Conservation (phyloP, 1,140 invertebrate species). For the Drosophila mauritiana region DNA sequence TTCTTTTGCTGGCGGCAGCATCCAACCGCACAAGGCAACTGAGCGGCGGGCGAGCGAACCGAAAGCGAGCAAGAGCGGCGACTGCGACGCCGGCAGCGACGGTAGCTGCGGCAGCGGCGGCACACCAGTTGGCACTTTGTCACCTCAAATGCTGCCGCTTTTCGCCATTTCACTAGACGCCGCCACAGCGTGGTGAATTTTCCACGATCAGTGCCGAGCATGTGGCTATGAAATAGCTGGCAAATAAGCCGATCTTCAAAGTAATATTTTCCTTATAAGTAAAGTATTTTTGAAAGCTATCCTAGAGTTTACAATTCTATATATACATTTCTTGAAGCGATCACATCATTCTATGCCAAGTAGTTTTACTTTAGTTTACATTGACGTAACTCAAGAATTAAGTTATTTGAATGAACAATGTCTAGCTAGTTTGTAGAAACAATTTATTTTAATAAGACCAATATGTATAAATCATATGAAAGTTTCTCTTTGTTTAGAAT, state of each 20-base stretch:
- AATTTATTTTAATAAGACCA: too few relatives aligned
- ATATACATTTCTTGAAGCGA: too few relatives aligned
- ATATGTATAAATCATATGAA: too few relatives aligned
- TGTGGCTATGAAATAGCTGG: background rate
- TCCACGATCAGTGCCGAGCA: conserved; percentile 20
- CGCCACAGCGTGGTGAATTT: conserved; percentile 42
- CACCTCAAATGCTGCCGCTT: conserved; percentile 47
- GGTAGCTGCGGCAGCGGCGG: conserved; percentile 5
- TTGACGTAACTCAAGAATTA: too few relatives aligned
- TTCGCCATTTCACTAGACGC: conserved; percentile 16
- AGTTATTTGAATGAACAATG: too few relatives aligned
- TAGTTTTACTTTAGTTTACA: too few relatives aligned
- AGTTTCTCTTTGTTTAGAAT: background rate
- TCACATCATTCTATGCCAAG: too few relatives aligned
- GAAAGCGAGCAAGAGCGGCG: conserved; percentile 36
- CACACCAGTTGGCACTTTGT: conserved; percentile 43
- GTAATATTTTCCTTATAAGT: too few relatives aligned
- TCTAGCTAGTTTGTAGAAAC: background rate
- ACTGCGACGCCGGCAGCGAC: conserved; percentile 7
- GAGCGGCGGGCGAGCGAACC: conserved; percentile 41
- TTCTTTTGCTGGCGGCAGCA: conserved; percentile 58
- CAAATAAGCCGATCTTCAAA: background rate
- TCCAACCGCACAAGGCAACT: conserved; percentile 75
- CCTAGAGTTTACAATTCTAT: too few relatives aligned
- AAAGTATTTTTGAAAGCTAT: too few relatives aligned